phyloP scores from a whole-genome alignment of 2,797 vertebrate genomes.

The Tarsius wallacei region DNA sequence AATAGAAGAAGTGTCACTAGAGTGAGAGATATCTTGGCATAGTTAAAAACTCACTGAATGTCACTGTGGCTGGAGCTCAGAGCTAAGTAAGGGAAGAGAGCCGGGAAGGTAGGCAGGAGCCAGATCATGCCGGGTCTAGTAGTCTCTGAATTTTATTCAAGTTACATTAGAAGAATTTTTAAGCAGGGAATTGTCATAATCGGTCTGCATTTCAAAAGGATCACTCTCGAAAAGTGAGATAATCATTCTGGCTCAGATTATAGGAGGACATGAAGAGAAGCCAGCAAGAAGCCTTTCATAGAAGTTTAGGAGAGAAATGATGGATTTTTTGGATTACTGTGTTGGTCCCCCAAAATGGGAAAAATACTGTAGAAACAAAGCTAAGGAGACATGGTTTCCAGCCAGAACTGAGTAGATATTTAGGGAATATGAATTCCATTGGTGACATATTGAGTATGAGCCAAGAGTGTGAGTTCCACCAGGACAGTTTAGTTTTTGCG shows the following conservation, averaged over 20 bases:
- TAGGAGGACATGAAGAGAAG: slow-evolving; percentile 24
- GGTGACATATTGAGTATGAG: background rate
- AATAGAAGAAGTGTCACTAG: background rate
- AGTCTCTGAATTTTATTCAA: background rate
- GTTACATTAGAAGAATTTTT: background rate
- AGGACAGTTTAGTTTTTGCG: background rate
- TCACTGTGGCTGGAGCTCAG: background rate
- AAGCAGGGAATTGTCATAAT: background rate
- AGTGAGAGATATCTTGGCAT: background rate
- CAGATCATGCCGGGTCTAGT: background rate
- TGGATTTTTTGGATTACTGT: background rate
- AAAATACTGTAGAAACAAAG: background rate
- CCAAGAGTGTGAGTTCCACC: background rate
- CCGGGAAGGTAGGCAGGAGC: background rate
- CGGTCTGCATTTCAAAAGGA: background rate
- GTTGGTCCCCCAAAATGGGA: slow-evolving; percentile 14
- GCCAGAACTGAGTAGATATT: background rate
- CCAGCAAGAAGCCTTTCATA: background rate
- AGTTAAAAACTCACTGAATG: background rate
- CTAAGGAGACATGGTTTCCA: background rate
- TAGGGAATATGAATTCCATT: background rate
- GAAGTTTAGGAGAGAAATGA: background rate
- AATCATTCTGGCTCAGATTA: background rate
- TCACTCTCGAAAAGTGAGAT: background rate
- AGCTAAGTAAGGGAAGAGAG: background rate